Base-by-base conservation (phyloP, 1,140 invertebrate species). In the Gyrodactylus bullatarudis region DNA sequence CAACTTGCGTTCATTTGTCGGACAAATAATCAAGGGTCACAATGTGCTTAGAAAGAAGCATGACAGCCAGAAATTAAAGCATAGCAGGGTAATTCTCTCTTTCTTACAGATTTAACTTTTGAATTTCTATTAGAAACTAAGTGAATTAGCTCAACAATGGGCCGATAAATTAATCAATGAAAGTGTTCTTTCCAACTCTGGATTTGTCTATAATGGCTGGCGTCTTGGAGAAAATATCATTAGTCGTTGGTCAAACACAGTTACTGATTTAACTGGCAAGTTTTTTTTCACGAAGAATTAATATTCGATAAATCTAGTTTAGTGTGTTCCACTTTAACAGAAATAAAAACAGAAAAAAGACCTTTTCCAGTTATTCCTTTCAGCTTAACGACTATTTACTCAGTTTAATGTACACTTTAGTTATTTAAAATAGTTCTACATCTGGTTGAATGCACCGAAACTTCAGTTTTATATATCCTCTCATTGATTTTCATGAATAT, bases 131-230 rank as follows among this genome's bases (percentile, higher is more conserved):
- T 68, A 76, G 8, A 76, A 88, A 85, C 79, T 89, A n/a, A 87
- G 86, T 76, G 84, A 86, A 76, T 84, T 86, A 76, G 87, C 88
- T 26, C 88, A 89, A 80, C 85, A 86, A 23, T 89, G 87, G 87
- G 88, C 87, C 0, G 88, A 89, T 78, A 85, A 88, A 77, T 80
- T 89, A 73, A 87, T 87, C 8, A 86, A 87, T 76, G 87, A 85
- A 0, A 86, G 87, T 78, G 84, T 84, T 74, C 87, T 89, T 79
- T 86, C 87, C 78, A 83, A 87, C 76, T 80, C 80, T 73, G 86
- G 86, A 76, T 85, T 86, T 77, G 75, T 68, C 2, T 74, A 76
- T 0, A 75, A 77, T 24, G 79, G 78, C 0, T 75, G 77, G 1
- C 74, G 76, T 22, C 22, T 80, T 1, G 80, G 79, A 20, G 79